Conservation (phyloP, 2,797 vertebrate genomes). For the Phalanger gymnotis region DNA sequence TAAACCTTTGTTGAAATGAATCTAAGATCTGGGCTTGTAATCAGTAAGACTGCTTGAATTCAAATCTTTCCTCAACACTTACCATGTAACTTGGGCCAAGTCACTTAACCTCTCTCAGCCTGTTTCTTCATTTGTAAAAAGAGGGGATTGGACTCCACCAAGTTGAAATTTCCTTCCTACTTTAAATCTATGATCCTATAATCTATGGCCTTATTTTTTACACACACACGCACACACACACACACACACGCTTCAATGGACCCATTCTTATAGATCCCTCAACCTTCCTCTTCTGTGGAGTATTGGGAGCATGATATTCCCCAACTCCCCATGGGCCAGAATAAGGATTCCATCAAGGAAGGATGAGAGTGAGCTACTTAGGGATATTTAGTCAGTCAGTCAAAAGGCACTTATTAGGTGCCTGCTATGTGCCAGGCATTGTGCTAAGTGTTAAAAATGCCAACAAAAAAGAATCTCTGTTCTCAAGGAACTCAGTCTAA, state of each 20-base stretch:
- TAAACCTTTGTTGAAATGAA: neutral
- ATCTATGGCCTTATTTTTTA: neutral
- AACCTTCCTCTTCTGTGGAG: neutral
- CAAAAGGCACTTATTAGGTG: neutral
- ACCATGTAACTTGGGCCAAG: neutral
- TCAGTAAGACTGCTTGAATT: neutral
- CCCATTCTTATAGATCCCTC: neutral
- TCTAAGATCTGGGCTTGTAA: neutral
- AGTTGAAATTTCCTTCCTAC: neutral
- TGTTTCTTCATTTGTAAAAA: too few relatives aligned
- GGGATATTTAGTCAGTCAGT: neutral
- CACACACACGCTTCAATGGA: neutral
- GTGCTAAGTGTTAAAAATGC: neutral
- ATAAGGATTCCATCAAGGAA: neutral
- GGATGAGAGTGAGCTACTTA: neutral
- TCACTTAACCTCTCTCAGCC: neutral
- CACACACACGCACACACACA: neutral
- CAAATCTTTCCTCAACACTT: neutral
- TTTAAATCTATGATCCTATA: neutral
- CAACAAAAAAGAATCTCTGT: neutral
- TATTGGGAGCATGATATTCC: neutral
- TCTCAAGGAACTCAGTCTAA: neutral
- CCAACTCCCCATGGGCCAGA: neutral
- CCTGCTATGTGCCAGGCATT: too few relatives aligned
- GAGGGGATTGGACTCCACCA: too few relatives aligned